Percentiles rank a stretch among this genome's conserved stretches.
Conservation (phyloP, 2,797 vertebrate species). For the Cossypha caffra region DNA sequence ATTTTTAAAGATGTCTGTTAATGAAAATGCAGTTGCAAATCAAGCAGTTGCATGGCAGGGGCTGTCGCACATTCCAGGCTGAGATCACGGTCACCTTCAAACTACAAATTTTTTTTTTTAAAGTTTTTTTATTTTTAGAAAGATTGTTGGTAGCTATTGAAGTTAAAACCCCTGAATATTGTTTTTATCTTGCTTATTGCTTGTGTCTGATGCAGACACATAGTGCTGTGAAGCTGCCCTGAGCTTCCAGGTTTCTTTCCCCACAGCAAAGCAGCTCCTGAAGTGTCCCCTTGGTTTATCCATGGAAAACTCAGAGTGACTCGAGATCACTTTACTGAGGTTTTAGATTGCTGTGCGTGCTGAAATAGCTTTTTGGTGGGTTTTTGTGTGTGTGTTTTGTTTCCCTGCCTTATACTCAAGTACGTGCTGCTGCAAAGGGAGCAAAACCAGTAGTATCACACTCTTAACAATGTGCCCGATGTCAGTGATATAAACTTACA, state of each 20-base stretch:
- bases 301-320: neutral
- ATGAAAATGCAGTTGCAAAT: conserved; percentile 26
- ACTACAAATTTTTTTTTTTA: neutral
- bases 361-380: neutral
- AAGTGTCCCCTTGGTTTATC: neutral
- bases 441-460: neutral
- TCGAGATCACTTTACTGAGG: neutral
- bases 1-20: conserved; percentile 34
- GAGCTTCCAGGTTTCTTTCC: neutral
- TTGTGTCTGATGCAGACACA: neutral
- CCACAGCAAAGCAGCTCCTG: neutral
- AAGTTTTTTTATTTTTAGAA: neutral
- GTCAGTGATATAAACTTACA: neutral
- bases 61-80: conserved; percentile 31
- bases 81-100: conserved; percentile 42
- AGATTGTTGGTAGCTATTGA: neutral
- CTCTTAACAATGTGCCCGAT: neutral
- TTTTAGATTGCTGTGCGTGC: conserved; percentile 7
- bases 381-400: neutral
- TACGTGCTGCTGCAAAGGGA: neutral
- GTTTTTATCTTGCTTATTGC: neutral
- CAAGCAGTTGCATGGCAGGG: conserved; percentile 21
- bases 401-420: neutral
- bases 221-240: neutral
- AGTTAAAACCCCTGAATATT: neutral